Percentiles rank a stretch among this genome's conserved stretches.
phyloP scores from a whole-genome alignment of 2,888 invertebrate species.

The Hydroisotoma schaefferi region DNA sequence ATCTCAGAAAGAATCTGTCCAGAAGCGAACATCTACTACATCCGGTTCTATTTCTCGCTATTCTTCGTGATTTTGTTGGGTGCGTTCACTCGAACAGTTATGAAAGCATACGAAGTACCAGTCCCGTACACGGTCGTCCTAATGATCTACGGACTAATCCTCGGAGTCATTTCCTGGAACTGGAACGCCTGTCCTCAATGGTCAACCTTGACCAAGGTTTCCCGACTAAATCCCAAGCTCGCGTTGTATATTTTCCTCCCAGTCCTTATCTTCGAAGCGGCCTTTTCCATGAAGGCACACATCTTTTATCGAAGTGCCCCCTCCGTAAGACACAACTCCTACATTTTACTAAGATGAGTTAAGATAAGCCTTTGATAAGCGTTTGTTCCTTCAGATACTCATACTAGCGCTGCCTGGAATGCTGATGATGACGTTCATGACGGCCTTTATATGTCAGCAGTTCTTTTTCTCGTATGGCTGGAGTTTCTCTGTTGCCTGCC shows the following conservation, averaged over 20 bases:
- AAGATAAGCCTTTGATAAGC: neutral
- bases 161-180: slow-evolving; percentile 48
- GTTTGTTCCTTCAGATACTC: slow-evolving; percentile 33
- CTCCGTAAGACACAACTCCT: slow-evolving; percentile 9
- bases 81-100: slow-evolving; percentile 40
- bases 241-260: slow-evolving; percentile 44
- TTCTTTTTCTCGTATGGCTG: slow-evolving; percentile 50
- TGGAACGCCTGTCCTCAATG: slow-evolving; percentile 18
- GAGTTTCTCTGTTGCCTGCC: slow-evolving; percentile 51
- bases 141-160: slow-evolving; percentile 51
- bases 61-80: slow-evolving; percentile 42
- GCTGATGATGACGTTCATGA: slow-evolving; percentile 42
- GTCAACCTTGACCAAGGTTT: slow-evolving; percentile 30
- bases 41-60: slow-evolving; percentile 40
- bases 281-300: slow-evolving; percentile 46
- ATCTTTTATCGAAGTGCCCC: slow-evolving; percentile 30
- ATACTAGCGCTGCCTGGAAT: slow-evolving; percentile 46
- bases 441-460: slow-evolving; percentile 37
- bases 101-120: slow-evolving; percentile 36
- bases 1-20: slow-evolving; percentile 35
- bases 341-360: too few relatives aligned
- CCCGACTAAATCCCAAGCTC: slow-evolving; percentile 40
- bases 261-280: slow-evolving; percentile 44
- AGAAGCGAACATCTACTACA: slow-evolving; percentile 28
- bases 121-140: slow-evolving; percentile 54